phyloP scores from a whole-genome alignment of 2,888 invertebrate genomes.

The Ceratothoa steindachneri region DNA sequence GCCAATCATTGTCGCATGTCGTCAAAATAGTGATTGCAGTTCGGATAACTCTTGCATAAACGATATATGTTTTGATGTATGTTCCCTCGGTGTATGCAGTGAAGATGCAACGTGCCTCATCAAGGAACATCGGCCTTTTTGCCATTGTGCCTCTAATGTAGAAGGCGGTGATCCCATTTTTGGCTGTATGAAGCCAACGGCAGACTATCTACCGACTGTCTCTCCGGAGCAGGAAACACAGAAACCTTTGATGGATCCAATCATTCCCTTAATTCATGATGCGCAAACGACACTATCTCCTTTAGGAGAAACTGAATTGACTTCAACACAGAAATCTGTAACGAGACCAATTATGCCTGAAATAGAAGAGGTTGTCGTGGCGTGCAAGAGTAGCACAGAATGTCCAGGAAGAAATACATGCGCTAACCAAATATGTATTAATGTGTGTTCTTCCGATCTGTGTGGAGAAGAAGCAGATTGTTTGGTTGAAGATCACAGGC shows the following conservation, averaged over 20 bases:
- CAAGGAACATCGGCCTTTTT: conserved; percentile 60
- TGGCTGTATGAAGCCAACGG: conserved; percentile 16
- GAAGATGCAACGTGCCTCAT: conserved; percentile 73
- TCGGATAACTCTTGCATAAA: conserved; percentile 70
- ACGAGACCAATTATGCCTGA: conserved; percentile 18
- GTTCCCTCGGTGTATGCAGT: conserved; percentile 68
- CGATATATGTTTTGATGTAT: conserved; percentile 69
- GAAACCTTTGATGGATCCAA: background rate
- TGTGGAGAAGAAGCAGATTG: conserved; percentile 66
- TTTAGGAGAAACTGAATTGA: background rate
- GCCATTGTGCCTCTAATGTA: conserved; percentile 26
- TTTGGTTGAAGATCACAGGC: conserved; percentile 67
- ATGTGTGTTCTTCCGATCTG: conserved; percentile 53
- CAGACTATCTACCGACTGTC: background rate
- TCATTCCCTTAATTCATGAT: background rate
- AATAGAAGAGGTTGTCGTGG: conserved; percentile 22
- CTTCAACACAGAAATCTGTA: background rate
- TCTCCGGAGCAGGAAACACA: background rate
- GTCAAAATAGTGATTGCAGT: conserved; percentile 71
- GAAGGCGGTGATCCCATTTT: conserved; percentile 49
- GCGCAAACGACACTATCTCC: background rate
- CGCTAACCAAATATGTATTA: conserved; percentile 27
- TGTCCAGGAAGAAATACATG: conserved; percentile 57
- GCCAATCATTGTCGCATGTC: conserved; percentile 57
- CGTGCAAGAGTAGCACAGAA: conserved; percentile 62